Evolutionary conservation across 1,140 invertebrate species (phyloP).

Genomic region (Manduca sexta): DNA sequence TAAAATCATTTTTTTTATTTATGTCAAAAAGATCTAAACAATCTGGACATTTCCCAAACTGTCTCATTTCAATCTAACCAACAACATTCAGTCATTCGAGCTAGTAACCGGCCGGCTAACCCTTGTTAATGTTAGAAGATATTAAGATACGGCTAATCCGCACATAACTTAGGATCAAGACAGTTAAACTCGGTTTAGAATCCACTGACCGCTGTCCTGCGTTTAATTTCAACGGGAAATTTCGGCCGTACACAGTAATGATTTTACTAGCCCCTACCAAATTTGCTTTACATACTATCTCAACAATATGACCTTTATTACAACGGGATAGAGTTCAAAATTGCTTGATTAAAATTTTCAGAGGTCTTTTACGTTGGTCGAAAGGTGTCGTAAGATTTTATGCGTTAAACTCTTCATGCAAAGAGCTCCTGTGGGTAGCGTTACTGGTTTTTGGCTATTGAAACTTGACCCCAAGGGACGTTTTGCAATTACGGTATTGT

Average conservation of each 20-base stretch:
- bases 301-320: constrained; percentile 10
- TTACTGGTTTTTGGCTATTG: constrained; percentile 63
- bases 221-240: constrained; percentile 66
- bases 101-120: constrained; percentile 7
- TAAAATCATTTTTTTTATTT: too few species aligned
- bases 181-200: constrained; percentile 44
- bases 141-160: constrained; percentile 71
- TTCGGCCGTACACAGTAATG: constrained; percentile 38
- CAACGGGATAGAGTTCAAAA: constrained; percentile 11
- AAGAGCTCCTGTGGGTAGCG: constrained; percentile 56
- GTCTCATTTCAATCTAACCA: not conserved
- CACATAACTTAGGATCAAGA: constrained; percentile 68
- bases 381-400: constrained; percentile 66
- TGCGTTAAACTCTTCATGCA: constrained; percentile 58
- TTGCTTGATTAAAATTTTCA: constrained; percentile 2
- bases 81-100: not conserved
- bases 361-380: constrained; percentile 18
- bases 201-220: constrained; percentile 65
- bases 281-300: constrained; percentile 11
- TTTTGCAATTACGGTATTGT: constrained; percentile 1
- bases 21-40: too few species aligned
- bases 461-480: constrained; percentile 41
- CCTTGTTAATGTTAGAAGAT: constrained; percentile 57
- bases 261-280: constrained; percentile 51
- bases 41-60: not conserved